Percentiles rank a stretch among this genome's conserved stretches.
Conservation (phyloP, 2,797 vertebrate species). For the Phrynocephalus guinanensis region DNA sequence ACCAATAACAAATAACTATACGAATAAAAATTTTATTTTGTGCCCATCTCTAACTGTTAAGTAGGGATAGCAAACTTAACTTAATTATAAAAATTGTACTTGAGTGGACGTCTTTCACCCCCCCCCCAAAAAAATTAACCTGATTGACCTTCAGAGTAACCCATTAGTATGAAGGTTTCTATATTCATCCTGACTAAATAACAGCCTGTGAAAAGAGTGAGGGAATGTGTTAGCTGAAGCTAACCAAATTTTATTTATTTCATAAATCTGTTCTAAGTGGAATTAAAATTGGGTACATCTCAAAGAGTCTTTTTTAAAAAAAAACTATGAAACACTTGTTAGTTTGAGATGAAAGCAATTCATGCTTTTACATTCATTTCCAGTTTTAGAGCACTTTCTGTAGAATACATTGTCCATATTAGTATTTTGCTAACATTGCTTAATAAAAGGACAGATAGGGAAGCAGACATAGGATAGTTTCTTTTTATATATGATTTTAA, state of each 20-base stretch:
- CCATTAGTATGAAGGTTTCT: not conserved
- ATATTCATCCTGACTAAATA: too few relatives aligned
- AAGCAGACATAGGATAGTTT: not conserved
- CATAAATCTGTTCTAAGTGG: too few relatives aligned
- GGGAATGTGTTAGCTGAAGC: too few relatives aligned
- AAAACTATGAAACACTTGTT: not conserved
- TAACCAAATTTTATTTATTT: too few relatives aligned
- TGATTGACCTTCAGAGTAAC: not conserved
- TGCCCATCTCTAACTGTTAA: not conserved
- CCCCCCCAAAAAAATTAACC: not conserved
- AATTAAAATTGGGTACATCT: too few relatives aligned
- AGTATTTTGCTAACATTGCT: not conserved
- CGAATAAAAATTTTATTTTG: too few relatives aligned
- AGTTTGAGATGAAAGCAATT: not conserved
- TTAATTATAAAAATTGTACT: not conserved
- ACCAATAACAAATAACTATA: too few relatives aligned
- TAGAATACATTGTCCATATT: not conserved
- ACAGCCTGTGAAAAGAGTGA: too few relatives aligned
- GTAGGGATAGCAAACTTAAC: not conserved
- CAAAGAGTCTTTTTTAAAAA: not conserved
- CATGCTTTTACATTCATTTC: not conserved
- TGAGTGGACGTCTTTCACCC: not conserved
- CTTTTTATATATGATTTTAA: constrained; percentile 8
- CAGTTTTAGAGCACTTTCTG: not conserved
- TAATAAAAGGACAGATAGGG: not conserved